Percentiles rank a stretch among this genome's conserved stretches.
Evolutionary conservation across 2,888 invertebrate genomes (phyloP).

Genomic region (Limenitis arthemis): DNA sequence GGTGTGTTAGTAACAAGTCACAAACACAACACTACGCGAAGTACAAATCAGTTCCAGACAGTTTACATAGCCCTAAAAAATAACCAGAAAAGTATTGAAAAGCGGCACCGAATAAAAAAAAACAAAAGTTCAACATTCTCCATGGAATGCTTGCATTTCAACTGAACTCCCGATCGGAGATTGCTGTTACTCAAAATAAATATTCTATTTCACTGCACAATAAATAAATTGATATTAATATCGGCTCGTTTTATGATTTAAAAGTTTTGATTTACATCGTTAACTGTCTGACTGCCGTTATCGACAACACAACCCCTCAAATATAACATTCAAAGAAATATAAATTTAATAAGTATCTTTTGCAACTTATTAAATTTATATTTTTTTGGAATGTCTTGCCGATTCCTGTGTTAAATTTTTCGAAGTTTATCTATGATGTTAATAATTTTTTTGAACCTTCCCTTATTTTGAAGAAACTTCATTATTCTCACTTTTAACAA

Average conservation of each 20-base stretch:
- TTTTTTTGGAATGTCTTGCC: no score
- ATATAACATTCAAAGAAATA: no score
- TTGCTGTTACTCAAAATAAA: slow-evolving; percentile 18
- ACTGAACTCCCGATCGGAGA: slow-evolving; percentile 38
- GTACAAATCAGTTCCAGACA: slow-evolving; percentile 22
- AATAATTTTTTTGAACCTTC: no score
- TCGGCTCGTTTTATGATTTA: slow-evolving; percentile 39
- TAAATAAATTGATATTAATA: slow-evolving; percentile 29
- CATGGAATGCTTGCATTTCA: slow-evolving; percentile 67
- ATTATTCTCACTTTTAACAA: no score
- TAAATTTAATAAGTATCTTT: no score
- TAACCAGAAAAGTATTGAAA: slow-evolving; percentile 58
- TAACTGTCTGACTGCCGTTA: slow-evolving; percentile 52
- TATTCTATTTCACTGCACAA: slow-evolving; percentile 38
- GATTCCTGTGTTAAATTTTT: no score
- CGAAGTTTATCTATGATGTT: no score
- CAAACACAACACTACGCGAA: slow-evolving; percentile 29
- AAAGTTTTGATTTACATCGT: slow-evolving; percentile 51
- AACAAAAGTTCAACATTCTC: slow-evolving; percentile 68
- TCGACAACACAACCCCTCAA: slow-evolving; percentile 37
- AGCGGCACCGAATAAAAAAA: slow-evolving; percentile 50
- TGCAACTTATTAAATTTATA: no score
- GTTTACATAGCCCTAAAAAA: slow-evolving; percentile 25
- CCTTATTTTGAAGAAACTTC: no score
- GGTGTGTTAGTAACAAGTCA: no score